Conservation (phyloP, 2,113 vertebrate species). For the Heptranchias perlo region DNA sequence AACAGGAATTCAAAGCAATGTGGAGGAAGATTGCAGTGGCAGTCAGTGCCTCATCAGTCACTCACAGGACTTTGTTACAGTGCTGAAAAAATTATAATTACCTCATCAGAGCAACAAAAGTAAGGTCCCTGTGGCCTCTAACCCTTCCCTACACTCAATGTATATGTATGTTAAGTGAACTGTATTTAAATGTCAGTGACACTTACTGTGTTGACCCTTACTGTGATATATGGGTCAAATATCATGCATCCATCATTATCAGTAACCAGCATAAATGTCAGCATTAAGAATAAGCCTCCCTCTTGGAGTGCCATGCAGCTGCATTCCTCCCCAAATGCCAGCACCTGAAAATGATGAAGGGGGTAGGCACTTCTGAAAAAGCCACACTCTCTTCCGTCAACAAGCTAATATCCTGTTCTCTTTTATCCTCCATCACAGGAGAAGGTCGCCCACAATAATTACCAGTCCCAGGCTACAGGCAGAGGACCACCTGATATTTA, state of each 20-base stretch:
- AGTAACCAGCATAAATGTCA: not conserved
- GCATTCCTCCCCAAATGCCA: not conserved
- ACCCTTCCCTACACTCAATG: not conserved
- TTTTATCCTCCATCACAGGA: not conserved
- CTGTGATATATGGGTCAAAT: not conserved
- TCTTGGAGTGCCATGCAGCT: not conserved
- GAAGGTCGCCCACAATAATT: not conserved
- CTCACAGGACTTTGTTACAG: not conserved
- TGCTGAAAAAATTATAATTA: not conserved
- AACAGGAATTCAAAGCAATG: not conserved
- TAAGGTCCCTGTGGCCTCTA: not conserved
- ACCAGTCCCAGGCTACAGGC: not conserved
- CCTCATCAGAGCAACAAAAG: not conserved
- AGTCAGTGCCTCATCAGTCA: not conserved
- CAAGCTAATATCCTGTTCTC: not conserved
- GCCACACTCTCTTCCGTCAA: not conserved
- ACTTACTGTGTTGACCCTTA: not conserved
- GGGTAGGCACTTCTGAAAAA: not conserved
- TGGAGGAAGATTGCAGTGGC: not conserved
- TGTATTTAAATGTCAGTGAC: not conserved
- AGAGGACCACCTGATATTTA: not conserved
- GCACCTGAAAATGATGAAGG: not conserved
- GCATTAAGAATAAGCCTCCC: not conserved
- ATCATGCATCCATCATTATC: not conserved
- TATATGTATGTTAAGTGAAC: not conserved